Conservation (phyloP, 2,888 invertebrate genomes). For the Xestoiulus laeticollis region DNA sequence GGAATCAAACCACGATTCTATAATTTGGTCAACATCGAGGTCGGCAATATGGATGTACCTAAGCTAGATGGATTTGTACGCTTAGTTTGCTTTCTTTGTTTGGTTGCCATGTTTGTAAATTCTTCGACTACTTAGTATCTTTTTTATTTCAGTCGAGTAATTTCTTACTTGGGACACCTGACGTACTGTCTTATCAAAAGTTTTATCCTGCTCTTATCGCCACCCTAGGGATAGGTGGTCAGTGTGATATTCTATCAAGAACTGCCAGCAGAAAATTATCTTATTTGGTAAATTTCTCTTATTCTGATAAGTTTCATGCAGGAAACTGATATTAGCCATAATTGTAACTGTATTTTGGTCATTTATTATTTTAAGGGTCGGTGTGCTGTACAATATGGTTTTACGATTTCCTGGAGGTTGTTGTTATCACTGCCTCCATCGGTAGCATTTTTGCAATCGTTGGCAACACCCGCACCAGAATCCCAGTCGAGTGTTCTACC, state of each 20-base stretch:
- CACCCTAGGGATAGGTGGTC: conserved; percentile 81
- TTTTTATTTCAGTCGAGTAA: conserved; percentile 76
- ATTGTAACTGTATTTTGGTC: too few relatives aligned
- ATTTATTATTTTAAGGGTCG: conserved; percentile 68
- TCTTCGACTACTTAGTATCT: not conserved
- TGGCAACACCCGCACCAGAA: conserved; percentile 70
- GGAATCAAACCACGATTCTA: conserved; percentile 92
- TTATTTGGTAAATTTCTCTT: conserved; percentile 59
- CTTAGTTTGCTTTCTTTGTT: conserved; percentile 49
- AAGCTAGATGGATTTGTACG: conserved; percentile 78
- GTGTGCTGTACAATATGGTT: conserved; percentile 90
- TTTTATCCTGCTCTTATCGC: conserved; percentile 86
- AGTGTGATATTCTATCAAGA: conserved; percentile 64
- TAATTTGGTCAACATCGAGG: conserved; percentile 82
- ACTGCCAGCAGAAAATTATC: conserved; percentile 60
- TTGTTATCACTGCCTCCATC: conserved; percentile 89
- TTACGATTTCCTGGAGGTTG: conserved; percentile 84
- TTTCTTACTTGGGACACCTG: conserved; percentile 90
- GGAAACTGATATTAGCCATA: too few relatives aligned
- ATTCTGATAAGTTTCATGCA: too few relatives aligned
- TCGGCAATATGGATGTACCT: conserved; percentile 77
- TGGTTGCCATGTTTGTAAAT: conserved; percentile 27
- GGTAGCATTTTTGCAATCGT: conserved; percentile 83
- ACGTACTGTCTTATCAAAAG: conserved; percentile 87
- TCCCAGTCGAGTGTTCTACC: conserved; percentile 77